Percentiles rank a stretch among this genome's conserved stretches.
These are phyloP conservation scores for Mustela nigripes DNA, from an alignment of 2,113 vertebrate species.

Conservation along the genomic window DNA sequence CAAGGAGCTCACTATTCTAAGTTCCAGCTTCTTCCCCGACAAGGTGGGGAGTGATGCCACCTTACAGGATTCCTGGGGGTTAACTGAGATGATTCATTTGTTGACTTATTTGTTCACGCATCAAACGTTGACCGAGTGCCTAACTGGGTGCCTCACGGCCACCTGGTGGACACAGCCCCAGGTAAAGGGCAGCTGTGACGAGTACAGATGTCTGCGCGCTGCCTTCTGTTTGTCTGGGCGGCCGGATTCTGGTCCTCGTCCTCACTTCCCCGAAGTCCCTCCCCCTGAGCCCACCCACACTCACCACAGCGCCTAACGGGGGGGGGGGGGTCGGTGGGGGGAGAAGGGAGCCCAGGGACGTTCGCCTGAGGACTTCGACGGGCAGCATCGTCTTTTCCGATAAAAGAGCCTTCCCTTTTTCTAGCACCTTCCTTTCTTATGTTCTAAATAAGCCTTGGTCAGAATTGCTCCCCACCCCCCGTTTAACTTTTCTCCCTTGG, in stretches of 20 bases:
- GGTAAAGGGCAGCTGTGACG: neutral
- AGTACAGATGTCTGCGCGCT: fast-evolving
- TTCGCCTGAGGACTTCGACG: neutral
- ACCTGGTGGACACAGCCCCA: fast-evolving
- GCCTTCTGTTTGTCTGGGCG: too few species aligned
- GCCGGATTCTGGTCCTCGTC: fast-evolving
- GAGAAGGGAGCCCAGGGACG: neutral
- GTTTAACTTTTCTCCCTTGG: slow-evolving; percentile 53
- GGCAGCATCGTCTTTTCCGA: neutral
- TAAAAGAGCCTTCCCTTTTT: neutral
- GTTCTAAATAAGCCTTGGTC: neutral
- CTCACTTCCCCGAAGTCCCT: neutral
- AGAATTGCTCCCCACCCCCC: neutral
- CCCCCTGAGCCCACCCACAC: neutral
- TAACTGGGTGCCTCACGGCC: fast-evolving
- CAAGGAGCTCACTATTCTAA: neutral
- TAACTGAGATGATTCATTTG: neutral
- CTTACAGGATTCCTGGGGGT: neutral
- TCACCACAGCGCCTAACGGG: fast-evolving
- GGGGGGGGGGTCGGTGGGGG: too few species aligned
- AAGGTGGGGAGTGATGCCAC: neutral
- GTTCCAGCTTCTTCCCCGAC: neutral
- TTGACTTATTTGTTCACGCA: neutral
- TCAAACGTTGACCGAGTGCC: neutral
- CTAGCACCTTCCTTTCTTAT: neutral